These are phyloP conservation scores for Globicephala melas DNA, from an alignment of 2,113 vertebrate genomes.

Conservation along the genomic window DNA sequence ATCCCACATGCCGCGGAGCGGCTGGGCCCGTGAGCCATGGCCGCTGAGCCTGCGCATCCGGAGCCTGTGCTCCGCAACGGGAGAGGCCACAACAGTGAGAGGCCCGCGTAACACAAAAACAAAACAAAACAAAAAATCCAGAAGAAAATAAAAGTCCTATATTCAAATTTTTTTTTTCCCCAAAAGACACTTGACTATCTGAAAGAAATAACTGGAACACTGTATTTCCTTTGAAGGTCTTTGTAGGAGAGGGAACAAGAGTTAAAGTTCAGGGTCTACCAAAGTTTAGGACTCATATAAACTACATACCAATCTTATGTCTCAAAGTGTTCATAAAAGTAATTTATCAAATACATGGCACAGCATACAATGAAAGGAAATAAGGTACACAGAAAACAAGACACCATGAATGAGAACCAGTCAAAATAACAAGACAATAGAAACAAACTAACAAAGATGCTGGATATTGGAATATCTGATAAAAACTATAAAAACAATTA, in stretches of 20 bases:
- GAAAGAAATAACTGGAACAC: neutral
- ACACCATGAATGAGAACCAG: neutral
- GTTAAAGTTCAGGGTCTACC: neutral
- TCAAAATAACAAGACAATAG: neutral
- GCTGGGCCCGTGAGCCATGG: too few species aligned
- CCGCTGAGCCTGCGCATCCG: too few species aligned
- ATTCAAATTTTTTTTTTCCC: neutral
- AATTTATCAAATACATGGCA: neutral
- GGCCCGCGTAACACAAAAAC: too few species aligned
- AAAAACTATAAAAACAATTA: neutral
- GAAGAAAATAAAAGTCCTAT: neutral
- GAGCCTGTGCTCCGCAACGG: too few species aligned
- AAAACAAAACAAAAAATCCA: neutral
- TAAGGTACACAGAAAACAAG: neutral
- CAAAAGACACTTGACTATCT: neutral
- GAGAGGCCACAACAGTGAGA: too few species aligned
- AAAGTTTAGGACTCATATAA: neutral
- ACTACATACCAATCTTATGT: neutral
- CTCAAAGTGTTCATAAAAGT: neutral
- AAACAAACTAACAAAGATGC: neutral
- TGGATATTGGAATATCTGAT: neutral
- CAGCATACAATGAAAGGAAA: neutral
- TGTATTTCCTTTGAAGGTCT: neutral
- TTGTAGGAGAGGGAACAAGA: neutral
- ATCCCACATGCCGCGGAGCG: too few species aligned